A percentile compares a stretch with the other conserved stretches of the same genome.
Conservation (phyloP, 2,888 invertebrate genomes). For the Dryobota labecula region DNA sequence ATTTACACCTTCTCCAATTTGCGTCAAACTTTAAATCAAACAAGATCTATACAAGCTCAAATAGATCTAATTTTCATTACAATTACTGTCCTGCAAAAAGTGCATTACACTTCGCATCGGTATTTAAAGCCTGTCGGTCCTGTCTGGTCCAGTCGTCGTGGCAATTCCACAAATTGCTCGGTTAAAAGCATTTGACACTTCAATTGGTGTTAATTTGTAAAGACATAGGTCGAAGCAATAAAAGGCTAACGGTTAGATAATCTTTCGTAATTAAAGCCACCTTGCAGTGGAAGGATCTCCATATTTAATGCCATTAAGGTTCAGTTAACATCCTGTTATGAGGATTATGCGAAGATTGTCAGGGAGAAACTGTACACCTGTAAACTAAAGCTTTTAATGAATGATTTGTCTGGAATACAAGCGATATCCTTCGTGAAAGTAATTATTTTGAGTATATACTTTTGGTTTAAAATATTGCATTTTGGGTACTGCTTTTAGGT, state of each 20-base stretch:
- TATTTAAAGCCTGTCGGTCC: constrained; percentile 26
- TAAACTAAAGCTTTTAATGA: background rate
- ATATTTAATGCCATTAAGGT: constrained; percentile 35
- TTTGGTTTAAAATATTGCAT: background rate
- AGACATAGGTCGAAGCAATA: constrained; percentile 73
- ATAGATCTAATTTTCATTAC: background rate
- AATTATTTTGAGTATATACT: background rate
- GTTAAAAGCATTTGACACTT: constrained; percentile 78
- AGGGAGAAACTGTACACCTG: no score
- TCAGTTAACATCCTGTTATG: constrained; percentile 13
- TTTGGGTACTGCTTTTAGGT: background rate
- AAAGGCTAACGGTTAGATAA: constrained; percentile 63
- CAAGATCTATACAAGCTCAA: no score
- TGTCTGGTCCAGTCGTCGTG: constrained; percentile 41
- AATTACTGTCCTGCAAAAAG: constrained; percentile 10
- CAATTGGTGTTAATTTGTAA: constrained; percentile 80
- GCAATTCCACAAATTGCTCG: constrained; percentile 66
- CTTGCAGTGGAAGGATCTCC: constrained; percentile 49
- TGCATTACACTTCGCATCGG: constrained; percentile 30
- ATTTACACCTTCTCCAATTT: no score
- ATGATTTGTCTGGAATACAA: background rate
- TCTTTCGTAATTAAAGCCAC: constrained; percentile 64
- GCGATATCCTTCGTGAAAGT: background rate
- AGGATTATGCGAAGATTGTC: constrained; percentile 5
- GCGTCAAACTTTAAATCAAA: no score